Conservation (phyloP, 1,140 invertebrate genomes). For the Teleogryllus occipitalis region DNA sequence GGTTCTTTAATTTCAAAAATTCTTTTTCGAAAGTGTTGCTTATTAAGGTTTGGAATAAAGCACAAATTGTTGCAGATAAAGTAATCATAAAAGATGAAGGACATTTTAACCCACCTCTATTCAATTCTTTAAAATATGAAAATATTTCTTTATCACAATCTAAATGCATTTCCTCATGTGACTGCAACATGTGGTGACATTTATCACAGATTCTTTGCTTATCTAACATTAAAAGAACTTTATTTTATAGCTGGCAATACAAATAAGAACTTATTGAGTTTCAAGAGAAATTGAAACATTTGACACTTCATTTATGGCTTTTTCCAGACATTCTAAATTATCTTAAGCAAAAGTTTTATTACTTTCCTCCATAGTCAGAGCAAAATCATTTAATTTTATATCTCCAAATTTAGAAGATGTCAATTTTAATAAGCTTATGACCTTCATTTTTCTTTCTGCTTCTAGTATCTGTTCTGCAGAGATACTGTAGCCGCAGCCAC, state of each 20-base stretch:
- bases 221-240: not conserved
- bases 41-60: too few relatives aligned
- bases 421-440: too few relatives aligned
- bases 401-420: not conserved
- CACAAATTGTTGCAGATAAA: too few relatives aligned
- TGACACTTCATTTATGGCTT: not conserved
- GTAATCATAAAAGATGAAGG: too few relatives aligned
- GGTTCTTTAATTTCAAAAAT: too few relatives aligned
- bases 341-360: not conserved
- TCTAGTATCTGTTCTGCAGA: not conserved
- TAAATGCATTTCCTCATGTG: not conserved
- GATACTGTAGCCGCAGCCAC: not conserved
- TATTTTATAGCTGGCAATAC: not conserved
- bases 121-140: too few relatives aligned
- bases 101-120: too few relatives aligned
- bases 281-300: not conserved
- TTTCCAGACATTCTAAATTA: not conserved
- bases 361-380: not conserved
- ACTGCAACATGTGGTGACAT: not conserved
- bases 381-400: constrained; percentile 6
- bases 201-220: not conserved
- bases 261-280: not conserved
- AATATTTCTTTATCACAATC: not conserved
- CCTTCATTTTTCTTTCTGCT: not conserved
- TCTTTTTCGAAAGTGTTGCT: too few relatives aligned